phyloP scores from a whole-genome alignment of 2,888 invertebrate species.

The Loripinus fragilis region DNA sequence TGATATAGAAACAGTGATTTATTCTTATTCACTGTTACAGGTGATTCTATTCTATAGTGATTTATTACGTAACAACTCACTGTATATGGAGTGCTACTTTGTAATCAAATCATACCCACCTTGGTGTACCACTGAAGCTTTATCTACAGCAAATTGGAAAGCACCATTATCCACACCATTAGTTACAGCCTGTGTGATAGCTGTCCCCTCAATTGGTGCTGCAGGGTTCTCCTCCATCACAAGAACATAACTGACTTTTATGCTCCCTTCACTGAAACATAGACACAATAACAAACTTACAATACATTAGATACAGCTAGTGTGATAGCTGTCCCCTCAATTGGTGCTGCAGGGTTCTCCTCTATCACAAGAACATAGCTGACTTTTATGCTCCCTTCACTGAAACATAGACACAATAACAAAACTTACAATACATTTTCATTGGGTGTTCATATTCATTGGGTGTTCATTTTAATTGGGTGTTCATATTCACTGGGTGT shows the following conservation, averaged over 20 bases:
- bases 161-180: constrained; percentile 4
- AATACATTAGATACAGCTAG: constrained; percentile 17
- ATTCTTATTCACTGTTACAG: too few species aligned
- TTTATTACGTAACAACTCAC: too few species aligned
- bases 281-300: too few species aligned
- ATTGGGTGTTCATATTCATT: too few species aligned
- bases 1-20: too few species aligned
- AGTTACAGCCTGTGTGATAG: constrained; percentile 25
- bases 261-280: constrained; percentile 57
- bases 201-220: constrained; percentile 7
- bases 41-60: too few species aligned
- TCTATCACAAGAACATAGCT: constrained; percentile 42
- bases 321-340: constrained; percentile 23
- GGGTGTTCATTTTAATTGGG: too few species aligned
- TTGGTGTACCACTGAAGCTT: constrained; percentile 34
- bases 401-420: too few species aligned
- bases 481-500: too few species aligned
- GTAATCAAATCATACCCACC: constrained; percentile 33
- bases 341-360: not conserved
- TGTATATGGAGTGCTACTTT: too few species aligned
- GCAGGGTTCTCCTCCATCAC: constrained; percentile 25
- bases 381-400: constrained; percentile 61
- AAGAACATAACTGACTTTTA: constrained; percentile 48
- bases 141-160: constrained; percentile 47
- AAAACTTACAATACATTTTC: too few species aligned